Evolutionary conservation across 2,113 vertebrate genomes (phyloP).

Genomic region (Dicentrarchus labrax): DNA sequence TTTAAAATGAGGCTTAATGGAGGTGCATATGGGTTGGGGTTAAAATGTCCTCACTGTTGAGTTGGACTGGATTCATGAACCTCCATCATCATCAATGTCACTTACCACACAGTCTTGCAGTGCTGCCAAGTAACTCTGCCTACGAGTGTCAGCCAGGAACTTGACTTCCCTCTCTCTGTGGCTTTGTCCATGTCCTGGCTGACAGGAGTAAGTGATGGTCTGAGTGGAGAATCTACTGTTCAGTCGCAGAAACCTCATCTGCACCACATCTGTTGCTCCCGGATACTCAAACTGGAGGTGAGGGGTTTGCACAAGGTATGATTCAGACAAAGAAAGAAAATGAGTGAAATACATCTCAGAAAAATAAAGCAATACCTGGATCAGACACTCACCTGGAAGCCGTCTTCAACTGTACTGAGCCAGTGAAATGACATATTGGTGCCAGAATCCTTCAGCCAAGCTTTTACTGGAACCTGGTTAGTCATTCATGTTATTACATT

Average conservation of each 20-base stretch:
- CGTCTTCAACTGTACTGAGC: constrained; percentile 84
- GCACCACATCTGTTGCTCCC: constrained; percentile 82
- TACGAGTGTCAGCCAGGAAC: constrained; percentile 84
- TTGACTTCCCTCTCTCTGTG: constrained; percentile 76
- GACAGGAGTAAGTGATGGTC: constrained; percentile 85
- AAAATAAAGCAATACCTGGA: neutral
- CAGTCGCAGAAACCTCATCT: constrained; percentile 88
- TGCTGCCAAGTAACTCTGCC: constrained; percentile 82
- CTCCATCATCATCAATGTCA: neutral
- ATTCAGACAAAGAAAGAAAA: neutral
- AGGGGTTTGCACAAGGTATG: neutral
- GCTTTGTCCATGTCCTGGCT: constrained; percentile 43
- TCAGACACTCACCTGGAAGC: constrained; percentile 82
- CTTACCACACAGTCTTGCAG: constrained; percentile 85
- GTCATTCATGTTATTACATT: neutral
- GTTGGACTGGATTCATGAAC: neutral
- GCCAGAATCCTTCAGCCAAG: constrained; percentile 84
- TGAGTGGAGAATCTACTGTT: constrained; percentile 84
- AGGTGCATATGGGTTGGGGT: neutral
- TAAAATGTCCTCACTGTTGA: neutral
- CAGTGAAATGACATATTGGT: constrained; percentile 81
- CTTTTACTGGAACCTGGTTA: constrained; percentile 83
- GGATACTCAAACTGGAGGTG: constrained; percentile 83
- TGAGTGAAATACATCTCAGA: neutral
- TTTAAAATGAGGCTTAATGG: too few species aligned